phyloP scores from a whole-genome alignment of 1,140 invertebrate species.

The Aphidius ervi region DNA sequence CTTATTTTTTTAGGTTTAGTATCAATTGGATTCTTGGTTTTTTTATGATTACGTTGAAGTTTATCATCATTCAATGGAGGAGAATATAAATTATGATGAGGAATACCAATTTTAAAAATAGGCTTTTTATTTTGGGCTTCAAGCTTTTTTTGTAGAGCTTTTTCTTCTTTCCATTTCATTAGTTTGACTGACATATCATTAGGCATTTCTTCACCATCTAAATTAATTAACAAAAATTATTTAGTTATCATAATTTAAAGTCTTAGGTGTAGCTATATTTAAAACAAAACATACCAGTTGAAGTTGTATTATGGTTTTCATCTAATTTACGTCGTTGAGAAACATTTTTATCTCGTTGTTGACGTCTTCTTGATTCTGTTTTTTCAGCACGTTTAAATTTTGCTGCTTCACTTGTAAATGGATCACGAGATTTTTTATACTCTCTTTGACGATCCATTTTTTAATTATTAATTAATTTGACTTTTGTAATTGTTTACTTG shows the following conservation, averaged over 20 bases:
- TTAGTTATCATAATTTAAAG: too few relatives aligned
- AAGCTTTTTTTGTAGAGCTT: constrained; percentile 30
- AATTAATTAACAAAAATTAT: neutral
- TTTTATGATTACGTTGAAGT: constrained; percentile 11
- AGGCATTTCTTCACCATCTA: neutral
- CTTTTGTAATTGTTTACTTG: too few relatives aligned
- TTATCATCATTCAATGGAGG: constrained; percentile 23
- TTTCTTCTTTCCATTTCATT: constrained; percentile 43
- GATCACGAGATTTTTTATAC: too few relatives aligned
- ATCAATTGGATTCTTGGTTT: neutral
- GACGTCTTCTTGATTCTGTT: neutral
- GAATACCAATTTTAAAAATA: constrained; percentile 45
- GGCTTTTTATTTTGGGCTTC: constrained; percentile 38
- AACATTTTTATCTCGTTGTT: neutral
- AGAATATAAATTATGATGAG: constrained; percentile 42
- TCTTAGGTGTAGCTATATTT: too few relatives aligned
- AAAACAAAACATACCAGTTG: neutral
- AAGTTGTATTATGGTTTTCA: neutral
- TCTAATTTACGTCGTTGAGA: neutral
- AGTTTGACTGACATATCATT: constrained; percentile 27
- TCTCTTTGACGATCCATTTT: too few relatives aligned
- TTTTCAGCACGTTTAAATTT: neutral
- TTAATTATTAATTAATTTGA: too few relatives aligned
- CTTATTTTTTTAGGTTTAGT: constrained; percentile 34
- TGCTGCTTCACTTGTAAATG: too few relatives aligned